Conservation (phyloP, 2,797 vertebrate species). For the Chanos chanos region DNA sequence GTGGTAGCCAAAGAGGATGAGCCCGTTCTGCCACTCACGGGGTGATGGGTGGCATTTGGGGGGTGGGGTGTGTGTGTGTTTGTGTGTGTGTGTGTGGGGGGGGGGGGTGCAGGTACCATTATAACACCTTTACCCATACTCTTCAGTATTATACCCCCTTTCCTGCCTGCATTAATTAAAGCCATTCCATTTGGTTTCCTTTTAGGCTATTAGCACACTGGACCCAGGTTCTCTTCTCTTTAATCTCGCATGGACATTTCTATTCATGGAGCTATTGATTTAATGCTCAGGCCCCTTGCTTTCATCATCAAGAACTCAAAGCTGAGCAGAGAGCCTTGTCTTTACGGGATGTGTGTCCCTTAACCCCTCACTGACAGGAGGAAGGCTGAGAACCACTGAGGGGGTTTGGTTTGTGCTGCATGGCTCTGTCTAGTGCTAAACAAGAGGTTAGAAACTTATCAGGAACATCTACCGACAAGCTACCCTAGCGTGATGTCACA, state of each 20-base stretch:
- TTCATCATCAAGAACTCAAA: slow-evolving; percentile 75
- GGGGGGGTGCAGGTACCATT: slow-evolving; percentile 24
- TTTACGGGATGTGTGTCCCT: slow-evolving; percentile 35
- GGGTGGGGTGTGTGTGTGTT: too few species aligned
- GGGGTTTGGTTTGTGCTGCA: background rate
- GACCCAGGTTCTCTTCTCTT: slow-evolving; percentile 62
- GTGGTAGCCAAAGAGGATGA: slow-evolving; percentile 10
- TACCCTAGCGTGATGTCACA: too few species aligned
- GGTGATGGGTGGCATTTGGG: slow-evolving; percentile 12
- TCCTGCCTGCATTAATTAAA: slow-evolving; percentile 68
- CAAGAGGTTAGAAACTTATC: too few species aligned
- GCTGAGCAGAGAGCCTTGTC: slow-evolving; percentile 43
- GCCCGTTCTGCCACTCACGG: too few species aligned
- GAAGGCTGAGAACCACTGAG: background rate
- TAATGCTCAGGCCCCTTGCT: slow-evolving; percentile 69
- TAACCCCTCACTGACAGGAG: slow-evolving; percentile 31
- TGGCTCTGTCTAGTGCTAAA: background rate
- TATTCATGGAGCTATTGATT: slow-evolving; percentile 76
- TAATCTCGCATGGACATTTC: slow-evolving; percentile 76
- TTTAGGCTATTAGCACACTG: slow-evolving; percentile 56
- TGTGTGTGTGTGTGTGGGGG: too few species aligned
- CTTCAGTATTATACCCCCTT: slow-evolving; percentile 27
- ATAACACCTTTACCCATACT: slow-evolving; percentile 41
- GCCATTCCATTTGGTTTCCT: slow-evolving; percentile 49
- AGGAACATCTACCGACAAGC: too few species aligned